phyloP scores from a whole-genome alignment of 2,797 vertebrate genomes.

The Meriones psammophilus region DNA sequence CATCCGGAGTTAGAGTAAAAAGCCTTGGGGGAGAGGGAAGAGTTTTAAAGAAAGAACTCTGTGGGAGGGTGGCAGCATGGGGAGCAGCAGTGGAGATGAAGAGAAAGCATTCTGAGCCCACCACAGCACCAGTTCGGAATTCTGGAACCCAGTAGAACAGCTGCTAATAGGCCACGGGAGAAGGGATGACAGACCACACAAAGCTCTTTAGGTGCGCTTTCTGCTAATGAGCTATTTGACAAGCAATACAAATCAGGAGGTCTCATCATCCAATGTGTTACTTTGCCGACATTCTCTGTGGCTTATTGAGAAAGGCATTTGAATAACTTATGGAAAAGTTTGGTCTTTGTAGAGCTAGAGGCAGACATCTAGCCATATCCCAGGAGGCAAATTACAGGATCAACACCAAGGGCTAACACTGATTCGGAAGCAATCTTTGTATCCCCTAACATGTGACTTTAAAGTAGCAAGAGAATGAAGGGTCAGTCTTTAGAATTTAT shows the following conservation, averaged over 20 bases:
- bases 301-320: conserved; percentile 71
- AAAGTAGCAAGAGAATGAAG: conserved; percentile 57
- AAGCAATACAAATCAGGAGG: conserved; percentile 55
- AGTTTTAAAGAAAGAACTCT: conserved; percentile 71
- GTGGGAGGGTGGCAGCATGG: conserved; percentile 65
- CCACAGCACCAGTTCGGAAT: conserved; percentile 75
- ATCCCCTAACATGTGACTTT: conserved; percentile 60
- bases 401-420: conserved; percentile 34
- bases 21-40: conserved; percentile 78
- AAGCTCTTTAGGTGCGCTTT: conserved; percentile 61
- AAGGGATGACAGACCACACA: conserved; percentile 67
- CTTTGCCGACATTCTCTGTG: conserved; percentile 54
- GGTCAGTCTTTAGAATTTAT: conserved; percentile 1
- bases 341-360: conserved; percentile 72
- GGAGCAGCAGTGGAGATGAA: conserved; percentile 74
- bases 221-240: conserved; percentile 71
- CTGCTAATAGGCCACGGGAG: conserved; percentile 63
- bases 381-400: conserved; percentile 79
- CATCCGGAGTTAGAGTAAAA: conserved; percentile 66
- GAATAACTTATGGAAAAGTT: conserved; percentile 55
- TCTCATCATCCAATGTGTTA: conserved; percentile 68
- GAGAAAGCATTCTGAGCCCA: conserved; percentile 74
- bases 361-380: conserved; percentile 67
- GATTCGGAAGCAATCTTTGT: conserved; percentile 20
- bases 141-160: conserved; percentile 73